A percentile compares a stretch with the other conserved stretches of the same genome.
These are phyloP conservation scores for Emydura subglobosa DNA, from an alignment of 2,113 vertebrate species.

Conservation along the genomic window DNA sequence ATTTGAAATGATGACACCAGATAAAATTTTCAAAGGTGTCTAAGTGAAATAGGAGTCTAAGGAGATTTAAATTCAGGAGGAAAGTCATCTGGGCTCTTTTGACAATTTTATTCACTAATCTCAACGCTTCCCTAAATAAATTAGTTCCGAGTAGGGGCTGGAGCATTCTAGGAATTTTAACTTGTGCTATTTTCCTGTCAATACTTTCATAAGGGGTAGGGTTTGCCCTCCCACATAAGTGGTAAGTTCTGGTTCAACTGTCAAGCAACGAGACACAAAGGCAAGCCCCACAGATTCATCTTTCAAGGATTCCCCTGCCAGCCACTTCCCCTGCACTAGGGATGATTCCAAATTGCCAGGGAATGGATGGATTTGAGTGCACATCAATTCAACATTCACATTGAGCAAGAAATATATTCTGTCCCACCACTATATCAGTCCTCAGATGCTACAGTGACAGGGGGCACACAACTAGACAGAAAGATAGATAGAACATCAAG, in stretches of 20 bases:
- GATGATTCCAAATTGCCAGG: not conserved
- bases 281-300: not conserved
- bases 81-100: not conserved
- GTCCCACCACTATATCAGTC: accelerated
- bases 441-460: not conserved
- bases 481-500: not conserved
- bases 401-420: not conserved
- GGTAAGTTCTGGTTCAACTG: not conserved
- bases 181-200: not conserved
- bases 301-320: not conserved
- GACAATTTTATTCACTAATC: not conserved
- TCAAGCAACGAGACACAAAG: not conserved
- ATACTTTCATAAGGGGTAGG: not conserved
- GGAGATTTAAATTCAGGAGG: not conserved
- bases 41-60: not conserved
- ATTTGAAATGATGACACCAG: not conserved
- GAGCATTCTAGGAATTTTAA: not conserved
- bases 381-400: not conserved
- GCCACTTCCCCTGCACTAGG: not conserved
- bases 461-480: not conserved
- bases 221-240: not conserved
- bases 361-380: not conserved
- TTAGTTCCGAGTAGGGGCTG: not conserved
- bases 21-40: not conserved
- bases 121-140: not conserved